Evolutionary conservation across 2,888 invertebrate genomes (phyloP).

Genomic region (Serrognathus titanus): DNA sequence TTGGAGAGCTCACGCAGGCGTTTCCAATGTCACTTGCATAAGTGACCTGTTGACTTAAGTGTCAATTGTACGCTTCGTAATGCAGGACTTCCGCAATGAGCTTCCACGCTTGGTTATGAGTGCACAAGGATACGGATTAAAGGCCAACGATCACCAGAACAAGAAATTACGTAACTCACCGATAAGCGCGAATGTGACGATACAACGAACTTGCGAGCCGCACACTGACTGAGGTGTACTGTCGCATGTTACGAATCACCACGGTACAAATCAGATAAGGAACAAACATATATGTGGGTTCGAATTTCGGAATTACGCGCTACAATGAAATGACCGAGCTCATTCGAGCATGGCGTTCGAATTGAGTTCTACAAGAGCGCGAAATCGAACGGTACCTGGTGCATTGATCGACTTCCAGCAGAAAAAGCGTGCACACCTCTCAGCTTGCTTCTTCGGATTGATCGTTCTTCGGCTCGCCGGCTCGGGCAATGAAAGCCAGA

Average conservation of each 20-base stretch:
- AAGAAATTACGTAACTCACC: conserved; percentile 25
- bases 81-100: conserved; percentile 37
- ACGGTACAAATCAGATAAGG: conserved; percentile 13
- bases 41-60: conserved; percentile 30
- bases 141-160: conserved; percentile 22
- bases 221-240: conserved; percentile 18
- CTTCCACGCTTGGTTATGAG: conserved; percentile 24
- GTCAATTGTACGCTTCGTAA: conserved; percentile 34
- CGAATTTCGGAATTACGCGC: conserved; percentile 12
- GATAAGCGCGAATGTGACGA: conserved; percentile 20
- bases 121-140: conserved; percentile 25
- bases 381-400: no score
- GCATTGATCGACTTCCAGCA: no score
- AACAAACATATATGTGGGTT: conserved; percentile 10
- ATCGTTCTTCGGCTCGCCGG: no score
- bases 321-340: neutral
- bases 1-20: conserved; percentile 13
- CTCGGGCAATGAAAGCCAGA: conserved; percentile 3
- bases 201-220: conserved; percentile 15
- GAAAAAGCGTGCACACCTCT: no score
- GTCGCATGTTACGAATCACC: conserved; percentile 5
- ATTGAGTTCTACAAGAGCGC: no score
- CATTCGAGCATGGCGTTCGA: neutral
- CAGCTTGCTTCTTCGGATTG: no score
- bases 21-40: conserved; percentile 27